These are phyloP conservation scores for Mareca strepera DNA, from an alignment of 2,797 vertebrate genomes.

Conservation along the genomic window DNA sequence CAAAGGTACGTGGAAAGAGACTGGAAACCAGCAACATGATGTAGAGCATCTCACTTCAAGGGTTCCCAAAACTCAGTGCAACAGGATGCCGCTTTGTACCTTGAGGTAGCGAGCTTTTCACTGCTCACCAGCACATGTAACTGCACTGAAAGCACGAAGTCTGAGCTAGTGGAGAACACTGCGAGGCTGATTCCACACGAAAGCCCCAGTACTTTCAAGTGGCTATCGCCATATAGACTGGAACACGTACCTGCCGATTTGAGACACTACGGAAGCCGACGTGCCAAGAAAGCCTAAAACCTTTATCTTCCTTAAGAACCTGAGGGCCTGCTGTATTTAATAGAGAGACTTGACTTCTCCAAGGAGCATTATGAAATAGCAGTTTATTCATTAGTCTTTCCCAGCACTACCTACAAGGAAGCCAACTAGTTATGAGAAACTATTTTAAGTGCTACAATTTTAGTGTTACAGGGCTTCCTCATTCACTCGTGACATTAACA, in stretches of 20 bases:
- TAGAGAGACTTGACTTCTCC: not conserved
- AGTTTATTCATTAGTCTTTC: not conserved
- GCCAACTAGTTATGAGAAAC: not conserved
- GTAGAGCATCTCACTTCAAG: not conserved
- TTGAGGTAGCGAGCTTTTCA: not conserved
- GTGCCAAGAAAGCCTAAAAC: not conserved
- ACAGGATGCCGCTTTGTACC: not conserved
- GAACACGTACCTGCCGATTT: not conserved
- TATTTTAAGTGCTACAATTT: not conserved
- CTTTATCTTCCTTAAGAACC: not conserved
- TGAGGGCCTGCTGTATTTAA: not conserved
- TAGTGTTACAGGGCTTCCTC: not conserved
- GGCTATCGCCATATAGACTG: not conserved
- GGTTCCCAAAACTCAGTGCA: not conserved
- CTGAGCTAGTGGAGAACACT: not conserved
- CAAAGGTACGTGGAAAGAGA: not conserved
- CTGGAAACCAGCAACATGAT: not conserved
- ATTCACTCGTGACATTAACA: not conserved
- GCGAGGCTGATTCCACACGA: not conserved
- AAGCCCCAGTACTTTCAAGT: not conserved
- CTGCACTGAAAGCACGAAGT: not conserved
- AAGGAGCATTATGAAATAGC: not conserved
- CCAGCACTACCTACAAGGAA: not conserved
- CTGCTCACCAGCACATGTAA: not conserved
- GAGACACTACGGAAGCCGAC: not conserved